Conservation (phyloP, 2,888 invertebrate species). For the Synanthedon tipuliformis region DNA sequence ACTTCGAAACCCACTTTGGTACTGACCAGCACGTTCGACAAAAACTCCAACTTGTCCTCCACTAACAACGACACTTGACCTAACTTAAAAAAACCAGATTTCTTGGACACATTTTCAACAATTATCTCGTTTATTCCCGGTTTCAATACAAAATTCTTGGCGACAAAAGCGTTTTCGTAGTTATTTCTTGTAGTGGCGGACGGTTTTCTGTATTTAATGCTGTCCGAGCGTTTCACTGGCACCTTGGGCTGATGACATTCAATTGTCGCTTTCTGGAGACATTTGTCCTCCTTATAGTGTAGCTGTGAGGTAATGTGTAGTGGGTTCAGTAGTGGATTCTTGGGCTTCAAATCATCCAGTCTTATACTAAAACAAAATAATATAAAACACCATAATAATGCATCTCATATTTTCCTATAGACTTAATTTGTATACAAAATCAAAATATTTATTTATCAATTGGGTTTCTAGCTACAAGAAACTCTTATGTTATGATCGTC, state of each 20-base stretch:
- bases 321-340: slow-evolving; percentile 69
- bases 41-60: slow-evolving; percentile 76
- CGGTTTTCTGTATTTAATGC: slow-evolving; percentile 76
- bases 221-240: slow-evolving; percentile 77
- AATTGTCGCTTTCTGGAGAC: slow-evolving; percentile 79
- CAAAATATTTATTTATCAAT: too few species aligned
- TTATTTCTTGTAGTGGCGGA: slow-evolving; percentile 75
- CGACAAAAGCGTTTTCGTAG: slow-evolving; percentile 71
- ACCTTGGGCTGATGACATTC: slow-evolving; percentile 76
- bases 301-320: slow-evolving; percentile 77
- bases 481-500: too few species aligned
- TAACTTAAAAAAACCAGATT: slow-evolving; percentile 77
- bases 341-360: slow-evolving; percentile 73
- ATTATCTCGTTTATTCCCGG: slow-evolving; percentile 76
- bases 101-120: slow-evolving; percentile 71
- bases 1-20: slow-evolving; percentile 69
- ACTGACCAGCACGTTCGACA: slow-evolving; percentile 73
- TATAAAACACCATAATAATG: too few species aligned
- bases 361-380: slow-evolving; percentile 52
- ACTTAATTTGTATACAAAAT: too few species aligned
- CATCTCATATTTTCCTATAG: too few species aligned
- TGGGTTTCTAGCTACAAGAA: too few species aligned
- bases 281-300: slow-evolving; percentile 86
- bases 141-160: slow-evolving; percentile 60
- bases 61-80: slow-evolving; percentile 77